Conservation (phyloP, 2,797 vertebrate species). For the Catharus ustulatus region DNA sequence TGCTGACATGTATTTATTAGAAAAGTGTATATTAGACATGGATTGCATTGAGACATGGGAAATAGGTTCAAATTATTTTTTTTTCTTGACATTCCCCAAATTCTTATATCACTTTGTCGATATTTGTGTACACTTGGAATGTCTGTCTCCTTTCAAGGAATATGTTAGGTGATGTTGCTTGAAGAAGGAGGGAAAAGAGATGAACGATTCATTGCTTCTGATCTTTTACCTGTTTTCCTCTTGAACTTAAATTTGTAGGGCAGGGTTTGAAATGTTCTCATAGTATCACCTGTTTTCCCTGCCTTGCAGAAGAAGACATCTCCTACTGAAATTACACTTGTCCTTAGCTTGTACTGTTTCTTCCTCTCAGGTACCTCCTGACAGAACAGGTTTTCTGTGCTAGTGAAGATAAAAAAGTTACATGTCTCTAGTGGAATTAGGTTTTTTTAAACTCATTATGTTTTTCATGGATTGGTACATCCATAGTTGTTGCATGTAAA, state of each 20-base stretch:
- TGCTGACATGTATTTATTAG: neutral
- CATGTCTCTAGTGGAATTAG: neutral
- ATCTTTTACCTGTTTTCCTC: neutral
- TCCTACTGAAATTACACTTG: neutral
- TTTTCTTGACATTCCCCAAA: neutral
- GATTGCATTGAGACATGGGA: neutral
- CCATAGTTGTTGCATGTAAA: neutral
- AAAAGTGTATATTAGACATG: neutral
- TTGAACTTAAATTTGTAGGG: neutral
- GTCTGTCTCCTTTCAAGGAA: neutral
- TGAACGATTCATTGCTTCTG: fast-evolving
- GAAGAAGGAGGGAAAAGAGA: neutral
- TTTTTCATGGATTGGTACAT: neutral
- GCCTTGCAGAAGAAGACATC: neutral
- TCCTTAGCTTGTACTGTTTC: neutral
- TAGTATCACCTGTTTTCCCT: fast-evolving
- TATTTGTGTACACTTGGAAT: neutral
- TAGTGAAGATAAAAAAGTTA: neutral
- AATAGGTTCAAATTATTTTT: neutral
- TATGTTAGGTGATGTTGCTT: neutral
- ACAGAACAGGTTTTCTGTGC: neutral
- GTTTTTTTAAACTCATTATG: neutral
- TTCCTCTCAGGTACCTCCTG: neutral
- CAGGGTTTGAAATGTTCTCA: neutral
- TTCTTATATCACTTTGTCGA: neutral